Conservation (phyloP, 2,113 vertebrate species). For the Rhinogobius similis region DNA sequence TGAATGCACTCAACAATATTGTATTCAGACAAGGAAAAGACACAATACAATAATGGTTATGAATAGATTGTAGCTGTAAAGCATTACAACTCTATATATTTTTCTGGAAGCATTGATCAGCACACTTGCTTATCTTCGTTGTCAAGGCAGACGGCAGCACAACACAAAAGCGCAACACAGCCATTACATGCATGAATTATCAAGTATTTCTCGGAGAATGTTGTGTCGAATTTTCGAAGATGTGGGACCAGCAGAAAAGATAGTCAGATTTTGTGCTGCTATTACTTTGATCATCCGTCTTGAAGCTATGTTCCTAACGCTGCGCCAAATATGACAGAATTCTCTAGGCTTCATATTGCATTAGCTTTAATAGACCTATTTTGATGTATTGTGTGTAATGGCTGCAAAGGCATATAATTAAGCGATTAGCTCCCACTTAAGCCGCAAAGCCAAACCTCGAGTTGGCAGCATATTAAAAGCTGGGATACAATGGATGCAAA, state of each 20-base stretch:
- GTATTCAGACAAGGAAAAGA: background rate
- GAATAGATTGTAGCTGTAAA: background rate
- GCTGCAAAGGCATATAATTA: conserved; percentile 6
- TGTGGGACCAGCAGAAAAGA: background rate
- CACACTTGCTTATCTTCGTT: background rate
- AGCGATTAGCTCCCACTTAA: conserved; percentile 1
- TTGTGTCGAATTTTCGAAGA: background rate
- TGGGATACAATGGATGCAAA: background rate
- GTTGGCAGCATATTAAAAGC: background rate
- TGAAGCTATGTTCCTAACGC: background rate
- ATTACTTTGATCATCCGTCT: background rate
- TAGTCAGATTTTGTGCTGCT: background rate
- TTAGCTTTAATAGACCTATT: background rate
- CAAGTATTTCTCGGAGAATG: background rate
- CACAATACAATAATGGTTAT: background rate
- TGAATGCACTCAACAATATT: background rate
- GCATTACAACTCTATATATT: background rate
- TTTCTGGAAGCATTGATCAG: background rate
- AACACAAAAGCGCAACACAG: background rate
- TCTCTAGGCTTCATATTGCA: background rate
- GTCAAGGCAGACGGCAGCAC: background rate
- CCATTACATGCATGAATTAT: conserved; percentile 7
- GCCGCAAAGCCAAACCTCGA: background rate
- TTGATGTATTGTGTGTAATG: conserved; percentile 8
- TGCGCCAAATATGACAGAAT: background rate